Percentiles rank a stretch among this genome's conserved stretches.
Conservation (phyloP, 1,140 invertebrate genomes). For the Rhagoletis pomonella region DNA sequence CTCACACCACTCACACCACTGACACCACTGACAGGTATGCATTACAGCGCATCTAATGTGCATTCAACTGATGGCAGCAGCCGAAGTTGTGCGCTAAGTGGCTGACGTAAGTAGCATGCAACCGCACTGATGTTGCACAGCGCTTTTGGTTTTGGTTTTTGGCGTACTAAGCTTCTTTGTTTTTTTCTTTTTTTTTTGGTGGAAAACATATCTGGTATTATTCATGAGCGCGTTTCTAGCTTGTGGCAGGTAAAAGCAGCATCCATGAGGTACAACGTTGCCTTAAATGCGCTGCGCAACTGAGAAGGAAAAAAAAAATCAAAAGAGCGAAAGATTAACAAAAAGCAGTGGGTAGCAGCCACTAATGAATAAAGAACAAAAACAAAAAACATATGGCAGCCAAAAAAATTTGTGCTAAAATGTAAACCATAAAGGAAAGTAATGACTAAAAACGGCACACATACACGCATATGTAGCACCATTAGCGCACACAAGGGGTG, state of each 20-base stretch:
- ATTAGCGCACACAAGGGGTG: no score
- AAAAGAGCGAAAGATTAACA: background rate
- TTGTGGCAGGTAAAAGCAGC: background rate
- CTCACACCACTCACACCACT: no score
- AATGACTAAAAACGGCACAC: conserved; percentile 22
- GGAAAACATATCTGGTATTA: conserved; percentile 25
- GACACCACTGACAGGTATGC: no score
- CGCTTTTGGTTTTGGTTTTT: background rate
- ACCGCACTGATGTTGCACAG: background rate
- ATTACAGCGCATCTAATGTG: no score
- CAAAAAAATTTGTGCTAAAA: background rate
- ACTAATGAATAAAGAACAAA: background rate
- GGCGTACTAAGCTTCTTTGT: background rate
- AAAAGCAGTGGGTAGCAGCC: background rate
- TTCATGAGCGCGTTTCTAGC: background rate
- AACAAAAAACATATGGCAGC: conserved; percentile 13
- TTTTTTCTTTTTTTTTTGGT: background rate
- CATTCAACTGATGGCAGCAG: no score
- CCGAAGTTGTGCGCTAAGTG: background rate
- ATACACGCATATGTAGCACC: background rate
- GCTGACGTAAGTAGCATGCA: no score
- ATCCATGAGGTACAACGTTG: background rate
- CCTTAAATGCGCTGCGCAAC: conserved; percentile 23
- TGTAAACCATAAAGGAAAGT: background rate
- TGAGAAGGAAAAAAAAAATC: background rate